Conservation (phyloP, 2,797 vertebrate genomes). For the Triplophysa bombifrons region DNA sequence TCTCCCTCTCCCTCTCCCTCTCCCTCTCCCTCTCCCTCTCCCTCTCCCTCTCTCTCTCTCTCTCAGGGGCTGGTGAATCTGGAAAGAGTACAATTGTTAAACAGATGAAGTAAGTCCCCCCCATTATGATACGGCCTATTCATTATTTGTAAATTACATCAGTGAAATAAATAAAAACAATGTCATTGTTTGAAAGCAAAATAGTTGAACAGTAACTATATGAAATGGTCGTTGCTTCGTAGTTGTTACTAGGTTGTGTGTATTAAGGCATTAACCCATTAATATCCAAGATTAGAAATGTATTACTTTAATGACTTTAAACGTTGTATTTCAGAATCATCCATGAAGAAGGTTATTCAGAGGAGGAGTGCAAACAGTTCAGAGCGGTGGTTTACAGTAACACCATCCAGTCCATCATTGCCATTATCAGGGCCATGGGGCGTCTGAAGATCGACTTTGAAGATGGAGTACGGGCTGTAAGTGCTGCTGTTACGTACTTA, state of each 20-base stretch:
- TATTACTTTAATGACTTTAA: background rate
- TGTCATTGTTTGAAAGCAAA: no score
- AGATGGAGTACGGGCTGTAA: conserved; percentile 88
- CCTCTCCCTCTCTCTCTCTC: conserved; percentile 9
- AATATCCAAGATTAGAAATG: background rate
- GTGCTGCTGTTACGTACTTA: conserved; percentile 60
- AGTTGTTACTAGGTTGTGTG: no score
- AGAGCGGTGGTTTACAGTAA: conserved; percentile 99
- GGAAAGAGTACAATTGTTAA: conserved; percentile 99
- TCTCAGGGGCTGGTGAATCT: conserved; percentile 60
- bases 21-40: background rate
- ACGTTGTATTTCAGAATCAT: conserved; percentile 84
- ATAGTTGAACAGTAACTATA: no score
- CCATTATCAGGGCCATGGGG: conserved; percentile 98
- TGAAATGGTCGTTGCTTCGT: no score
- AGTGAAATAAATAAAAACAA: background rate
- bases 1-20: conserved; percentile 11
- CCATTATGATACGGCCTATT: conserved; percentile 2
- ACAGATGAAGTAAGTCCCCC: conserved; percentile 95
- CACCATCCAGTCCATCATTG: conserved; percentile 98
- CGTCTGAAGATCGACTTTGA: conserved; percentile 96
- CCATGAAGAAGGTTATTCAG: conserved; percentile 96
- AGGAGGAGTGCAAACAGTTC: conserved; percentile 99
- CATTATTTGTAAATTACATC: background rate
- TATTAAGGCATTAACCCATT: background rate